Conservation (phyloP, 1,140 invertebrate genomes). For the Cydia pomonella region DNA sequence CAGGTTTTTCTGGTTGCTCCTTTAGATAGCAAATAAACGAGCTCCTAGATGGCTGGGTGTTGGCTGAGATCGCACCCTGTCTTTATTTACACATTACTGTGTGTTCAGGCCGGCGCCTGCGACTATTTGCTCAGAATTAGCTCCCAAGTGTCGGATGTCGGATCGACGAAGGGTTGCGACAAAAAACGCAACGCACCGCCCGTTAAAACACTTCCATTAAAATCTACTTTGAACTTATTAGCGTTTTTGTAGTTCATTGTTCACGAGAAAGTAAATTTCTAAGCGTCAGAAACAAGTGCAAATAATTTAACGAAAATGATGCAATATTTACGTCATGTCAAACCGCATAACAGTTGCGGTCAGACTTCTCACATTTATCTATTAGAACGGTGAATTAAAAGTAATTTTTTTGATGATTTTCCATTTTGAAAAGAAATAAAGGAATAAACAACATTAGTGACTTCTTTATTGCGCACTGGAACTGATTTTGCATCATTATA, state of each 20-base stretch:
- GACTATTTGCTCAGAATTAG: constrained; percentile 34
- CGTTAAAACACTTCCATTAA: constrained; percentile 32
- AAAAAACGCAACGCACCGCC: constrained; percentile 23
- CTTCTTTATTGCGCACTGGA: constrained; percentile 69
- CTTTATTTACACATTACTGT: constrained; percentile 61
- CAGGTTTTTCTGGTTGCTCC: neutral
- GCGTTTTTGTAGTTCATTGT: constrained; percentile 27
- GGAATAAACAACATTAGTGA: constrained; percentile 65
- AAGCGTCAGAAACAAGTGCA: neutral
- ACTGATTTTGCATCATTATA: constrained; percentile 74
- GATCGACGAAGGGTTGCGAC: constrained; percentile 23
- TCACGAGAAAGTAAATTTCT: neutral
- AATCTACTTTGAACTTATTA: constrained; percentile 32
- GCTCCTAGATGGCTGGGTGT: constrained; percentile 18
- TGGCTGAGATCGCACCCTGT: constrained; percentile 42
- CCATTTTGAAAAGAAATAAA: constrained; percentile 45
- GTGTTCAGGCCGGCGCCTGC: constrained; percentile 13
- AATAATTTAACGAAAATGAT: constrained; percentile 20
- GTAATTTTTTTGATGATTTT: neutral
- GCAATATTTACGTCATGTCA: constrained; percentile 8
- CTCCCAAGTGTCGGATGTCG: constrained; percentile 28
- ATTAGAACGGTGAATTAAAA: neutral
- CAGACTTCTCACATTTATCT: neutral
- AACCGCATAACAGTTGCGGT: constrained; percentile 18
- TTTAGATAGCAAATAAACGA: constrained; percentile 30